Base-by-base conservation (phyloP, 2,797 vertebrate genomes). In the Eidolon dupreanum region DNA sequence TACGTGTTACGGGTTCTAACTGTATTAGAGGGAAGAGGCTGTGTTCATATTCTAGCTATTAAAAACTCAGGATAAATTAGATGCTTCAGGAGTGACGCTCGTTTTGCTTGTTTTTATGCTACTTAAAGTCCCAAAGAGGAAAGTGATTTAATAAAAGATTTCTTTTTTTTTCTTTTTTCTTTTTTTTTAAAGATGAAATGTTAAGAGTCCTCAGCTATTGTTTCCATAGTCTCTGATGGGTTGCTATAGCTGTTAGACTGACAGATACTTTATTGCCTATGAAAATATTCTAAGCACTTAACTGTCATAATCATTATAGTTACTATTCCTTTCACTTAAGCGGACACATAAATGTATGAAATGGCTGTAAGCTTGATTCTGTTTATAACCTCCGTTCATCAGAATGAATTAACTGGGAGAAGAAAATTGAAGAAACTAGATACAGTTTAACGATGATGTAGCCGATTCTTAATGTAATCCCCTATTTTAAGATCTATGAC, bases 1-100 rank as follows among this genome's bases (percentile, higher is more conserved):
- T 99, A 98, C 97, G 98, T 99, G 99, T 99, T 99, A 97, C 97
- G 95, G 97, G 91, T 96, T 84, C 16, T 26, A 7, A 36, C 88
- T 38, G 26, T 59, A 13, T 20, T 91, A 65, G 77, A 86, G 66
- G 77, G 88, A 87, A 65, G 94, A 97, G 49, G n/a, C 86, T 95
- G 6, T 78, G 31, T 97, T 97, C 94, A 83, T 57, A 19, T 94
- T 70, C 77, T 95, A 96, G 51, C 66, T 96, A 0, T 95, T 93
- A 59, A 93, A 92, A 97, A 90, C 28, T 83, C 71, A 53, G 79
- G 71, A 36, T 96, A 82, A 95, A 95, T 95, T 71, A 97, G 96
- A 95, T 61, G 11, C 71, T 98, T 97, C 20, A 1, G 61, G 83
- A 90, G 6, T 98, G 85, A 90, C 5, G 0, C 94, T 97, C 94